phyloP scores from a whole-genome alignment of 2,888 invertebrate species.

The Eilema caniola region DNA sequence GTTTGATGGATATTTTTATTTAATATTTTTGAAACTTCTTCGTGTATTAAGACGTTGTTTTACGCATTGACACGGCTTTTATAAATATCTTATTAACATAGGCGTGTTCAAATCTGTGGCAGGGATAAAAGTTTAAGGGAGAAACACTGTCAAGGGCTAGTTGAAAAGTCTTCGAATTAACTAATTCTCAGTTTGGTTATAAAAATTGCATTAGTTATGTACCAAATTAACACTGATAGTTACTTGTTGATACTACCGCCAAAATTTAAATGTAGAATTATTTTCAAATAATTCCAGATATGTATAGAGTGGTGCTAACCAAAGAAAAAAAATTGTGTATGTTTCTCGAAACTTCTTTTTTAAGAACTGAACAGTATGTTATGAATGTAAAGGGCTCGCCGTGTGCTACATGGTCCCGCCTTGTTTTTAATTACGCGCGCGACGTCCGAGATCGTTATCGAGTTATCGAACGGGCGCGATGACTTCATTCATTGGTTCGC shows the following conservation, averaged over 20 bases:
- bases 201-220: background rate
- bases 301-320: background rate
- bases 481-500: slow-evolving; percentile 53
- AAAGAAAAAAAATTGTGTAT: background rate
- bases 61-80: background rate
- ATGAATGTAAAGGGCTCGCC: slow-evolving; percentile 16
- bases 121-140: background rate
- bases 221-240: background rate
- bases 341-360: background rate
- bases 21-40: slow-evolving; percentile 16
- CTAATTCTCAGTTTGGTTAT: background rate
- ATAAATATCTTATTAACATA: background rate
- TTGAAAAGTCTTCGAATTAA: background rate
- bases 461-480: slow-evolving; percentile 59
- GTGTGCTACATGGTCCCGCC: slow-evolving; percentile 23
- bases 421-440: slow-evolving; percentile 59
- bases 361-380: slow-evolving; percentile 12
- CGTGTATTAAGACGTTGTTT: background rate
- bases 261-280: background rate
- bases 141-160: background rate
- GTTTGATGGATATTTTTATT: slow-evolving; percentile 30
- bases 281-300: background rate
- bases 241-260: background rate
- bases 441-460: slow-evolving; percentile 66
- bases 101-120: background rate